A percentile compares a stretch with the other conserved stretches of the same genome.
Conservation (phyloP, 2,113 vertebrate species). For the Columba livia region DNA sequence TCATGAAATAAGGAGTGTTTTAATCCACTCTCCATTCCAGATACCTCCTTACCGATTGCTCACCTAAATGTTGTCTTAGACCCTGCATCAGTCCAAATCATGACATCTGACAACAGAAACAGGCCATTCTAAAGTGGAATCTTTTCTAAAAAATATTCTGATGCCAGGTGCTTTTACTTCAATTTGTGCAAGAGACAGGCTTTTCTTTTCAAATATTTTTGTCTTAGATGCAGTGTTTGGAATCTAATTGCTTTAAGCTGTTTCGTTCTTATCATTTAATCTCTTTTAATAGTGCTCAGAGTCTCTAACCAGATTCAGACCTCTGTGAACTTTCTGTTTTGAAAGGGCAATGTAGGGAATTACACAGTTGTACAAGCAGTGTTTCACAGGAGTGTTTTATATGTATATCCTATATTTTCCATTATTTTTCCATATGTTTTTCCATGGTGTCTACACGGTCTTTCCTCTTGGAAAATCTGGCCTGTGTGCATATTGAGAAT, state of each 20-base stretch:
- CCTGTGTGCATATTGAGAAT: neutral
- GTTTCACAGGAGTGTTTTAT: neutral
- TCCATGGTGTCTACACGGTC: neutral
- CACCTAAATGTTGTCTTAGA: neutral
- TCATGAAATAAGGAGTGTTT: neutral
- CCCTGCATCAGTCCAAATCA: neutral
- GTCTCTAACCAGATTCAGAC: neutral
- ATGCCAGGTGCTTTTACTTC: neutral
- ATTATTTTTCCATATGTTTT: neutral
- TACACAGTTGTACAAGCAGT: neutral
- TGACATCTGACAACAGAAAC: neutral
- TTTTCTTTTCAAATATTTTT: neutral
- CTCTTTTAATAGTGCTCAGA: neutral
- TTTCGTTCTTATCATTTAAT: neutral
- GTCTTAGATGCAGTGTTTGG: neutral
- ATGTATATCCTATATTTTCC: rapidly evolving
- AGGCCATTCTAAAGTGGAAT: neutral
- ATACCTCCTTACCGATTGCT: neutral
- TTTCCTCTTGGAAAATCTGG: neutral
- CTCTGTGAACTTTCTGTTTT: neutral
- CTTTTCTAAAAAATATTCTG: neutral
- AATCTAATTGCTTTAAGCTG: neutral
- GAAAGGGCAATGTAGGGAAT: neutral
- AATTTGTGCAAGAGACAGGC: neutral
- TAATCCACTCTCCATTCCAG: neutral